Base-by-base conservation (phyloP, 1,140 invertebrate species). In the Halictus rubicundus region DNA sequence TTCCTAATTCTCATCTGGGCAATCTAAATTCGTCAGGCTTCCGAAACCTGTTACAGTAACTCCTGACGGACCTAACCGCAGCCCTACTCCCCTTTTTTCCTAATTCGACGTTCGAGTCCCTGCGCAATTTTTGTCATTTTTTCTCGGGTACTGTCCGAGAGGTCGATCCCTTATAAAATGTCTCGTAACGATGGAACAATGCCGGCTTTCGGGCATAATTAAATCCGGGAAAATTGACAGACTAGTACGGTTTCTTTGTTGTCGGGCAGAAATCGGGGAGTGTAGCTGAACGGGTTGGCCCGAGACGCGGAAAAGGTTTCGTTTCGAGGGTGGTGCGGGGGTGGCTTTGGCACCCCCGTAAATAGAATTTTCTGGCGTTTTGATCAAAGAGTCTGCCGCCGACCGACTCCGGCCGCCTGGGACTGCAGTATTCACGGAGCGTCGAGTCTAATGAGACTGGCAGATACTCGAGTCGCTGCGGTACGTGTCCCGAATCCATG, bases 121-220 rank as follows among this genome's bases (percentile, higher is more conserved):
- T 2, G 32, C 32, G 32, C 32, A 32, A 32, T 32, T 32, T 32
- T 32, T 5, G 32, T 32, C 1, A 32, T 32, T 32, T 32, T 32
- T 32, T 1, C 32, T 32, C 32, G 32, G 32, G 2, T 2, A 4
- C 32, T 32, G 2, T 32, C 32, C 3, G 32, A 32, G 32, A 32
- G 32, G 32, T 32, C 32, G 32, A 32, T 2, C 5, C 32, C 32
- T 42, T 42, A 42, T 12, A 42, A 42, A 9, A 42, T 8, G 42
- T 9, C 12, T 42, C 42, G 42, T 42, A 42, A 42, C 42, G 23
- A 16, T 23, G 39, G 68, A 49, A 79, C 77, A 60, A 54, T 49
- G 66, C 66, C 68, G 82, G 73, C 78, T 84, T 85, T 73, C 37
- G 14, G 64, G 32, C 57, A 85, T 86, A 86, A 86, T 86, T 85